These are phyloP conservation scores for Diarsia dahlii DNA, from an alignment of 2,888 invertebrate genomes.

Conservation along the genomic window DNA sequence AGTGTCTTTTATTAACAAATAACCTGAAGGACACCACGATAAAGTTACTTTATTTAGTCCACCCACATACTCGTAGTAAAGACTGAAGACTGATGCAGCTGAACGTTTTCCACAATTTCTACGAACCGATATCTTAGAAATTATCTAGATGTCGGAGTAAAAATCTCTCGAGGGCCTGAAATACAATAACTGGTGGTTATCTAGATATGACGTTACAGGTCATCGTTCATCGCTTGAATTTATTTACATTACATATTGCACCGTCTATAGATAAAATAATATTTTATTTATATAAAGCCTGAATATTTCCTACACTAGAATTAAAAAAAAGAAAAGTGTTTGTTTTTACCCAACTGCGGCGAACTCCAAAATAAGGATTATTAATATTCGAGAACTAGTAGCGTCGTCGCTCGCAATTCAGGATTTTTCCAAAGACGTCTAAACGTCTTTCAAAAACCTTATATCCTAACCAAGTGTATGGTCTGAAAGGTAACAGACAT, in stretches of 20 bases:
- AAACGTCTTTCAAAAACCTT: neutral
- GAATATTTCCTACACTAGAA: neutral
- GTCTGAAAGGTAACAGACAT: neutral
- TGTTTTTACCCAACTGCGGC: neutral
- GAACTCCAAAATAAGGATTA: no score
- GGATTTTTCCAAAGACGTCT: neutral
- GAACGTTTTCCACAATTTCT: neutral
- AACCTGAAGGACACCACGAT: neutral
- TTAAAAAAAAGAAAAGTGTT: neutral
- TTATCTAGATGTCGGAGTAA: no score
- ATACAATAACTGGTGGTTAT: constrained; percentile 1
- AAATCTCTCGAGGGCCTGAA: no score
- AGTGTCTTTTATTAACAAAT: neutral
- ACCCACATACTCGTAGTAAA: neutral
- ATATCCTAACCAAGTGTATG: neutral
- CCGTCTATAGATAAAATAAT: neutral
- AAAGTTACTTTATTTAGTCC: neutral
- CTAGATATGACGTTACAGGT: neutral
- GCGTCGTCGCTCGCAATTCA: neutral
- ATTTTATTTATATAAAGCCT: neutral
- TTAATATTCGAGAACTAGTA: neutral
- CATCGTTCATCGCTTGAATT: neutral
- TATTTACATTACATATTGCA: neutral
- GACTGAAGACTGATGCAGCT: neutral
- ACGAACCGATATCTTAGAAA: no score